A percentile compares a stretch with the other conserved stretches of the same genome.
Evolutionary conservation across 2,888 invertebrate species (phyloP).

Genomic region (Heterodera filipjevi): DNA sequence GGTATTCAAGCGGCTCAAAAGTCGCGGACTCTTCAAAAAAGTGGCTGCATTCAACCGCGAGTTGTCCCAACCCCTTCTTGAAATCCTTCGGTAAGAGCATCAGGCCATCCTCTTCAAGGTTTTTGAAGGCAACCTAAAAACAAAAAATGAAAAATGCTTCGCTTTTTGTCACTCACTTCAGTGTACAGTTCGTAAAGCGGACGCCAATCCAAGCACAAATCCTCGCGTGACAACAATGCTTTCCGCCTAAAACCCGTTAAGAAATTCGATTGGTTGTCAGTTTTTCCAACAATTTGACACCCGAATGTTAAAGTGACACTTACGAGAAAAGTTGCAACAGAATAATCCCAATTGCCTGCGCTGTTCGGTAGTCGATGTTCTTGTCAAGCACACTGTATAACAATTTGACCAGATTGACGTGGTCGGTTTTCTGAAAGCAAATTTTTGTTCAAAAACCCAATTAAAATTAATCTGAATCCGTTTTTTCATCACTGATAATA

Average conservation of each 20-base stretch:
- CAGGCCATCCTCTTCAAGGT: constrained; percentile 52
- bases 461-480: background rate
- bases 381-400: constrained; percentile 78
- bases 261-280: background rate
- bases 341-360: constrained; percentile 77
- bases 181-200: constrained; percentile 77
- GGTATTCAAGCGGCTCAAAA: background rate
- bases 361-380: constrained; percentile 77
- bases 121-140: background rate
- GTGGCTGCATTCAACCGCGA: constrained; percentile 40
- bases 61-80: constrained; percentile 65
- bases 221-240: constrained; percentile 77
- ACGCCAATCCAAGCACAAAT: constrained; percentile 82
- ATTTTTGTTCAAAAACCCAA: background rate
- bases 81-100: constrained; percentile 65
- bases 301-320: constrained; percentile 66
- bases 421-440: constrained; percentile 76
- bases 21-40: constrained; percentile 76
- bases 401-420: constrained; percentile 79
- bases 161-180: constrained; percentile 29
- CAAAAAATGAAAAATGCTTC: background rate
- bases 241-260: constrained; percentile 73
- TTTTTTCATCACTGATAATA: background rate
- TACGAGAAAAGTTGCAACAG: constrained; percentile 77
- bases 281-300: background rate